Evolutionary conservation across 2,797 vertebrate species (phyloP), one percentile per base, ranked within the genome.

Genomic region (Crocidura indochinensis): DNA sequence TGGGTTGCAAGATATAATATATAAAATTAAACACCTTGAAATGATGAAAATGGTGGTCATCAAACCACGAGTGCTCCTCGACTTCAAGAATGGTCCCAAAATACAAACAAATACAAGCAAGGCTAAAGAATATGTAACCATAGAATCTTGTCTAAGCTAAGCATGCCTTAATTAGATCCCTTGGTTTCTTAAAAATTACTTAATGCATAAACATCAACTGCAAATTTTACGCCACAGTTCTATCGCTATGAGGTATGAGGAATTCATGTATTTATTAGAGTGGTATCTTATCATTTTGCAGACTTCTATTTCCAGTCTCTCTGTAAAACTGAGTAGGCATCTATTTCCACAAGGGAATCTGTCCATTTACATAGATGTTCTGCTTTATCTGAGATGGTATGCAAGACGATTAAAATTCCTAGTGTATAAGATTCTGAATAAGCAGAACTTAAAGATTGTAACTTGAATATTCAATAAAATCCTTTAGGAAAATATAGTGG

Each of bases 401-500:
- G 27, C 3, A 90, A 51, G 29, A 85, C 49, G 78, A 73, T 83
- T 47, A 6, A 76, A 77, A 85, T 26, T 38, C 65, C 74, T 31
- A 62, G 10, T 26, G 1, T 83, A 67, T 47, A 6, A 46, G 74
- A 94, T 94, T 68, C 38, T 80, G 79, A 91, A 84, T 82, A 46
- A 77, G 20, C 9, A 91, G 26, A 82, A 74, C 6, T 31, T 2
- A 87, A 27, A 79, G 74, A 6, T 24, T 44, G 51, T 6, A 3
- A 81, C 87, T 84, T 71, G 51, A 91, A 76, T 27, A 89, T 26
- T 87, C n/a, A 87, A 83, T 31, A 90, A 83, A 84, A 84, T 76
- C 27, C 17, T 24, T 69, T 8, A 49, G 22, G 84, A 88, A 81
- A 84, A 3, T 79, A 71, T 65, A 89, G 22, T 82, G 9, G 46